Percentiles rank a stretch among this genome's conserved stretches.
These are phyloP conservation scores for Amphilophus citrinellus DNA, from an alignment of 2,113 vertebrate genomes.

Conservation along the genomic window DNA sequence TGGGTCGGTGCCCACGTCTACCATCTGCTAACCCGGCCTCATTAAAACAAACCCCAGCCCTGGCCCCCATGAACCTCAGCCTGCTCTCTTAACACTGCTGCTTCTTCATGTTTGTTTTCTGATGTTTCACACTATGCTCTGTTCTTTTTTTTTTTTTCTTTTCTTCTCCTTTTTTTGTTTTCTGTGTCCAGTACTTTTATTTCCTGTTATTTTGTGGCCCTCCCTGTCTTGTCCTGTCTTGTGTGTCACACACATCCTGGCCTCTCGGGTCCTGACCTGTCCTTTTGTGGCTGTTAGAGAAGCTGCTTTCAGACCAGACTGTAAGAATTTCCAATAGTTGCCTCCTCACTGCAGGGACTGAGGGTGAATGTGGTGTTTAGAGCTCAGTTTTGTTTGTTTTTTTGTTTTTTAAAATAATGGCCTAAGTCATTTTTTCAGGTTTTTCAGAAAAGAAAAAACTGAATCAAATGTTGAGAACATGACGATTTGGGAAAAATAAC, in stretches of 20 bases:
- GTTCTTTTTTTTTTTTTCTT: no score
- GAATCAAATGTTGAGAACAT: no score
- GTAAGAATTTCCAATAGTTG: not conserved
- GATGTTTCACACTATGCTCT: not conserved
- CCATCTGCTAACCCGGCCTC: constrained; percentile 66
- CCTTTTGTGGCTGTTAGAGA: not conserved
- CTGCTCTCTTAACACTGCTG: not conserved
- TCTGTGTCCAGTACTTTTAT: not conserved
- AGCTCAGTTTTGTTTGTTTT: not conserved
- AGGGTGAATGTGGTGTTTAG: not conserved
- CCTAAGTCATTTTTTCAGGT: no score
- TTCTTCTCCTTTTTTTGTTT: not conserved
- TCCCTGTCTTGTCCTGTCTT: not conserved
- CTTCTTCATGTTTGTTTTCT: constrained; percentile 5
- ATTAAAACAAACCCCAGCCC: constrained; percentile 46
- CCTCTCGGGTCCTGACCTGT: not conserved
- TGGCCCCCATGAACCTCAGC: not conserved
- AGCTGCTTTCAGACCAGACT: not conserved
- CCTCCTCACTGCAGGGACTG: rapidly evolving
- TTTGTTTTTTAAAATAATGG: not conserved
- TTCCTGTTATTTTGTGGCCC: not conserved
- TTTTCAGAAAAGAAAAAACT: no score
- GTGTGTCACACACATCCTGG: not conserved
- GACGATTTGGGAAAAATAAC: no score
- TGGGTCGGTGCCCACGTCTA: constrained; percentile 53